Conservation (phyloP, 2,888 invertebrate species). For the Drosophila peninsularis region DNA sequence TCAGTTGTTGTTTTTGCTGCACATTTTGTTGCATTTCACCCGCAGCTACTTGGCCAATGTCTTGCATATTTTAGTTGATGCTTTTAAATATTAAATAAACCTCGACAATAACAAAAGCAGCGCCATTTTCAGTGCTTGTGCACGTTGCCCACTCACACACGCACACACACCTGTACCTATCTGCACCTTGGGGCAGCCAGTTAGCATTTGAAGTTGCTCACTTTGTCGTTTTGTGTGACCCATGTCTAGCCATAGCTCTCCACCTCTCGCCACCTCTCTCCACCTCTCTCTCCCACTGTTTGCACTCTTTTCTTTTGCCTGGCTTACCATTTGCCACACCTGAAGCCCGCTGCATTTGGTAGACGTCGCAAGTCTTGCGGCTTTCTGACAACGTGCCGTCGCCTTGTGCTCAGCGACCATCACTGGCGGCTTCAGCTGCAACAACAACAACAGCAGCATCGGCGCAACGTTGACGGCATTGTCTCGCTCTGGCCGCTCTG, state of each 20-base stretch:
- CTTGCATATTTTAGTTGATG: conserved; percentile 43
- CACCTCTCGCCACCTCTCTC: neutral
- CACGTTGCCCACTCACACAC: conserved; percentile 31
- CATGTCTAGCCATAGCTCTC: conserved; percentile 8
- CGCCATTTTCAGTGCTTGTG: conserved; percentile 20
- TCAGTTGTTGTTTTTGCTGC: conserved; percentile 4
- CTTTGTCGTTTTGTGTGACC: conserved; percentile 41
- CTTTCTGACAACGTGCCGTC: conserved; percentile 40
- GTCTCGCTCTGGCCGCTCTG: conserved; percentile 20
- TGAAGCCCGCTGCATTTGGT: conserved; percentile 7
- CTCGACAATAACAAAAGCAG: conserved; percentile 9
- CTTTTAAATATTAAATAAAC: conserved; percentile 55
- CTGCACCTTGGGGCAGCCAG: conserved; percentile 24
- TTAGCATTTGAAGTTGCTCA: conserved; percentile 53
- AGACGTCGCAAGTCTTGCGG: conserved; percentile 32
- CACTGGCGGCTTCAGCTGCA: conserved; percentile 33
- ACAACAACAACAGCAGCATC: conserved; percentile 1
- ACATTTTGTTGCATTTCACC: conserved; percentile 40
- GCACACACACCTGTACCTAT: neutral
- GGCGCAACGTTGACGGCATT: conserved; percentile 18
- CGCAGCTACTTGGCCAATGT: conserved; percentile 19
- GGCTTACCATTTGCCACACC: conserved; percentile 8
- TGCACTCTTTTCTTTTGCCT: neutral
- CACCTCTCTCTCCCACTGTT: neutral
- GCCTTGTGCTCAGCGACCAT: conserved; percentile 22